Conservation (phyloP, 1,140 invertebrate genomes). For the Leptonema lineaticorne region DNA sequence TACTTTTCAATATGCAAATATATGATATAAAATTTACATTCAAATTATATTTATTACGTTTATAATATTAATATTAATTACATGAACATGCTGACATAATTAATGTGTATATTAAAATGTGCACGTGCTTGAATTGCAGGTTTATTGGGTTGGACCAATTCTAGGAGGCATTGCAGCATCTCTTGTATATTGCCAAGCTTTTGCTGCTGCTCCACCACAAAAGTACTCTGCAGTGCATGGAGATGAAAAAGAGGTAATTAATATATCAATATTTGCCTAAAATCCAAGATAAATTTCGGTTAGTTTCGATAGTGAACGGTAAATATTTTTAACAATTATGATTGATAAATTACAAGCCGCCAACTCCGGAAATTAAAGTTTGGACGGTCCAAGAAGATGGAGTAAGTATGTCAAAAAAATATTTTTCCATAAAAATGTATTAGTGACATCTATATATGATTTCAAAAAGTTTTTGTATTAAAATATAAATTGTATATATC, state of each 20-base stretch:
- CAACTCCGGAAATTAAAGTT: conserved; percentile 34
- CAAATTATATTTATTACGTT: no score
- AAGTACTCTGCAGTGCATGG: conserved; percentile 61
- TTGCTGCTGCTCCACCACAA: conserved; percentile 61
- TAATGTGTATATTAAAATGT: background rate
- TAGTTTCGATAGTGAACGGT: no score
- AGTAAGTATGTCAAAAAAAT: no score
- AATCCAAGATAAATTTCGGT: no score
- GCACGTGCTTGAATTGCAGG: conserved; percentile 48
- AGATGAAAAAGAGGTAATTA: conserved; percentile 68
- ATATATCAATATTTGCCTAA: no score
- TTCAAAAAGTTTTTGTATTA: no score
- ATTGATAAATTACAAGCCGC: conserved; percentile 33
- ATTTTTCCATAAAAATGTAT: no score
- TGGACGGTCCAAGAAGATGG: conserved; percentile 39
- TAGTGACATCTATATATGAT: no score
- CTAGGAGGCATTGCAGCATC: conserved; percentile 76
- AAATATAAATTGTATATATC: no score
- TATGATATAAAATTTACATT: no score
- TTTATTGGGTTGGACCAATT: conserved; percentile 87
- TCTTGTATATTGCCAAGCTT: conserved; percentile 72
- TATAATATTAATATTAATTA: no score
- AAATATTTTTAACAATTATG: background rate
- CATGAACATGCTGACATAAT: background rate
- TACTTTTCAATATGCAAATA: no score